These are phyloP conservation scores for Petrocephalus schoutedeni DNA, from an alignment of 2,797 vertebrate genomes.

Conservation along the genomic window DNA sequence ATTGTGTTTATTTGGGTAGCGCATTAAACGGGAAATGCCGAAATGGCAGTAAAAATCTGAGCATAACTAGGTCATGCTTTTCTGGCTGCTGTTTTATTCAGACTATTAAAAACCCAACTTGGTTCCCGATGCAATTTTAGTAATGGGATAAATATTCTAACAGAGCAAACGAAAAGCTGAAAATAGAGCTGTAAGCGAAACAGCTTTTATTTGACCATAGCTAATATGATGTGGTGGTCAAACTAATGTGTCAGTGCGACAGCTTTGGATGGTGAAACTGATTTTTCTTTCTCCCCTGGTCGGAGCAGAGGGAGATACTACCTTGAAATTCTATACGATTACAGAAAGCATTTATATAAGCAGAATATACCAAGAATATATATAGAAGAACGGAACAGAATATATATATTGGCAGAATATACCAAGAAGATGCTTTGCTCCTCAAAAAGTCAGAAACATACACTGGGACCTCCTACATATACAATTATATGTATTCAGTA, in stretches of 20 bases:
- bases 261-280: not conserved
- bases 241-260: not conserved
- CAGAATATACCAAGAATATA: not conserved
- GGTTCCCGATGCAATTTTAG: constrained; percentile 2
- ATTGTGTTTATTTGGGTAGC: constrained; percentile 17
- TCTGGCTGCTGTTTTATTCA: not conserved
- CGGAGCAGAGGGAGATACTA: not conserved
- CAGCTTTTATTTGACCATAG: constrained; percentile 5
- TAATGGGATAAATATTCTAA: constrained; percentile 12
- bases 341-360: not conserved
- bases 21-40: constrained; percentile 21
- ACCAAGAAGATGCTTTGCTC: not conserved
- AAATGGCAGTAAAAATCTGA: constrained; percentile 7
- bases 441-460: not conserved
- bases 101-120: constrained; percentile 42
- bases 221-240: not conserved
- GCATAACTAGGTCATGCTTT: constrained; percentile 22
- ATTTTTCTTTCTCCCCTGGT: not conserved
- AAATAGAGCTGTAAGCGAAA: not conserved
- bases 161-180: not conserved
- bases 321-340: not conserved
- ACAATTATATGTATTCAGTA: not conserved
- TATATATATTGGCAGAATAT: too few species aligned
- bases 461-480: not conserved
- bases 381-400: too few species aligned